Conservation (phyloP, 35 echinoderm and acorn worm species). For the Heliocidaris tuberculata region DNA sequence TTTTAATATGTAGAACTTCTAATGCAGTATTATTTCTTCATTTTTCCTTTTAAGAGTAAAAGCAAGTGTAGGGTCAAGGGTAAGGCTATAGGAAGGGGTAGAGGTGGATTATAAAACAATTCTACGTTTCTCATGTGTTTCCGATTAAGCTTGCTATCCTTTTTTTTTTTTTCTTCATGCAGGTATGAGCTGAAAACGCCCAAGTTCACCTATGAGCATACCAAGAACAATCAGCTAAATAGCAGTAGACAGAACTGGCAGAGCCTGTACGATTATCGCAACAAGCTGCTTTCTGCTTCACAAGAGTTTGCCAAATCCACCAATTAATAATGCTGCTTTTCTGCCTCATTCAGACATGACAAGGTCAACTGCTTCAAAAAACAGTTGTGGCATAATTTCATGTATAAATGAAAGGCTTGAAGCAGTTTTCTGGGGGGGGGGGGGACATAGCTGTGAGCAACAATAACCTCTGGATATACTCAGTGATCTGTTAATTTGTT, state of each 20-base stretch:
- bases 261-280: slow-evolving; percentile 82
- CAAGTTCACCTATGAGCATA: slow-evolving; percentile 84
- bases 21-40: too few relatives aligned
- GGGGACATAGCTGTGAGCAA: too few relatives aligned
- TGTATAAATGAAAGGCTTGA: not conserved
- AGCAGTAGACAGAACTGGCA: slow-evolving; percentile 93
- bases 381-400: not conserved
- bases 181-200: slow-evolving; percentile 98
- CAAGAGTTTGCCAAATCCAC: slow-evolving; percentile 64
- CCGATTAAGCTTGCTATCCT: not conserved
- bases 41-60: too few relatives aligned
- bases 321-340: not conserved
- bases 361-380: not conserved
- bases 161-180: not conserved
- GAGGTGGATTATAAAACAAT: too few relatives aligned
- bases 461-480: too few relatives aligned
- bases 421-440: too few relatives aligned
- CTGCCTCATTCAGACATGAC: too few relatives aligned
- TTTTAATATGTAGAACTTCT: too few relatives aligned
- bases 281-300: slow-evolving; percentile 61
- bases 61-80: too few relatives aligned
- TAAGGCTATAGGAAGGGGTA: too few relatives aligned
- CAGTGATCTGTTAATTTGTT: too few relatives aligned
- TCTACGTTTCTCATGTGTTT: too few relatives aligned
- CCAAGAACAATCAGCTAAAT: slow-evolving; percentile 87